These are phyloP conservation scores for Anguilla pacifica DNA, from an alignment of 2,797 vertebrate genomes.

Conservation along the genomic window DNA sequence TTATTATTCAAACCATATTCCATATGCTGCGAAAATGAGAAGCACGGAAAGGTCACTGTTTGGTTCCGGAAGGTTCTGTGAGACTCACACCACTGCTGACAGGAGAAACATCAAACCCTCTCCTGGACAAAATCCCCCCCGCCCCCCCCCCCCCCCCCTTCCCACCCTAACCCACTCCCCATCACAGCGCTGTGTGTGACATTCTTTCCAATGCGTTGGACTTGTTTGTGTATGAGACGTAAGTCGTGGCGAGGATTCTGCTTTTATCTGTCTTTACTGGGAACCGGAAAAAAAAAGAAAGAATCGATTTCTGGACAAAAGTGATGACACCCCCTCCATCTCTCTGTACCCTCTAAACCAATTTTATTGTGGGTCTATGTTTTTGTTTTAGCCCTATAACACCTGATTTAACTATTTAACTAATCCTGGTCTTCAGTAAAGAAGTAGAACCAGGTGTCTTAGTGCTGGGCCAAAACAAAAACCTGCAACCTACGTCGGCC, in stretches of 20 bases:
- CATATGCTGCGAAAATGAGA: slow-evolving; percentile 70
- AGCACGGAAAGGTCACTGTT: slow-evolving; percentile 67
- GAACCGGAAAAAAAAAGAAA: neutral
- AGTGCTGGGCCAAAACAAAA: neutral
- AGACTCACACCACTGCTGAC: slow-evolving; percentile 59
- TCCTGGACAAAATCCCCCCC: slow-evolving; percentile 57
- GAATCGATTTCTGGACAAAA: neutral
- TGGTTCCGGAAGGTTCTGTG: slow-evolving; percentile 43
- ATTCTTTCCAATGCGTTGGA: slow-evolving; percentile 4
- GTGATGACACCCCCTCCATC: no score
- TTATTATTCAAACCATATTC: slow-evolving; percentile 85
- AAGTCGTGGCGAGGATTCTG: neutral
- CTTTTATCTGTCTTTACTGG: neutral
- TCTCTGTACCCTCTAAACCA: no score
- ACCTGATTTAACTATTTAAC: neutral
- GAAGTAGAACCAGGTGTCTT: neutral
- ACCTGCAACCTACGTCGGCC: slow-evolving; percentile 37
- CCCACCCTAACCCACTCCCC: neutral
- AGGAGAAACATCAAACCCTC: slow-evolving; percentile 67
- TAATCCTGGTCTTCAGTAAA: neutral
- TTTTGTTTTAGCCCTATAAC: neutral
- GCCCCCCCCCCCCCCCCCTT: slow-evolving; percentile 72
- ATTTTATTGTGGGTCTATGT: no score
- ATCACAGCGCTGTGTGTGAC: slow-evolving; percentile 48
- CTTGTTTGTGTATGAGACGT: neutral